Evolutionary conservation across 1,140 invertebrate genomes (phyloP), one percentile per base, ranked within the genome.

Genomic region (Zaprionus capensis): DNA sequence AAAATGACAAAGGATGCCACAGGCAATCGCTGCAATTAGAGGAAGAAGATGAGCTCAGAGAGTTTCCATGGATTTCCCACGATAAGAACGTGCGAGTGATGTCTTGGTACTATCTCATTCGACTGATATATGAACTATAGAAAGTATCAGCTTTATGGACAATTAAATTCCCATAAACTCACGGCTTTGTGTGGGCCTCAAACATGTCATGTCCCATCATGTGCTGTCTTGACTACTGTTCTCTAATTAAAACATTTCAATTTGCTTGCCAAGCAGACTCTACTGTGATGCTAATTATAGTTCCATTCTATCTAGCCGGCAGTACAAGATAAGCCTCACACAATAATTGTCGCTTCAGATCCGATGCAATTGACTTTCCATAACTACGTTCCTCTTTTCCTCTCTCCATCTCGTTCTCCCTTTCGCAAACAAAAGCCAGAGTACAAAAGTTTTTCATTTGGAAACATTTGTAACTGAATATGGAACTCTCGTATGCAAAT

Each of bases 401-500:
- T 49, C 12, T 51, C 56, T 49, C 44, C 44, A 11, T 51, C 28
- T 28, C 55, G 55, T 20, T 46, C 24, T 26, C 12, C 15, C 28
- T 74, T 70, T 70, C 20, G 57, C 56, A 62, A 41, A 41, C 38
- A 64, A 73, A 67, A 63, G 51, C 51, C 69, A 71, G 55, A 58
- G 59, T 34, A 82, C 73, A 80, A 90, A 81, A 90, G 71, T 82
- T 74, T 64, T 74, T 49, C 78, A 71, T 66, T 76, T 65, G 28
- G 62, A 80, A 81, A 79, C 57, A 74, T 79, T 78, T 82, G 80
- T 82, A 82, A 90, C 82, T 82, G 82, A 86, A 81, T 84, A 67
- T 74, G 59, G 75, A 86, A 76, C 56, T 74, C 63, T 58, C 64
- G 17, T 87, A 91, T 91, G 82, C 71, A 80, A 91, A 91, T 91